Evolutionary conservation across 37 sponge, comb jelly and placozoan species (phyloP), one percentile per base, ranked within the genome.

Genomic region (Chondrosia reniformis): DNA sequence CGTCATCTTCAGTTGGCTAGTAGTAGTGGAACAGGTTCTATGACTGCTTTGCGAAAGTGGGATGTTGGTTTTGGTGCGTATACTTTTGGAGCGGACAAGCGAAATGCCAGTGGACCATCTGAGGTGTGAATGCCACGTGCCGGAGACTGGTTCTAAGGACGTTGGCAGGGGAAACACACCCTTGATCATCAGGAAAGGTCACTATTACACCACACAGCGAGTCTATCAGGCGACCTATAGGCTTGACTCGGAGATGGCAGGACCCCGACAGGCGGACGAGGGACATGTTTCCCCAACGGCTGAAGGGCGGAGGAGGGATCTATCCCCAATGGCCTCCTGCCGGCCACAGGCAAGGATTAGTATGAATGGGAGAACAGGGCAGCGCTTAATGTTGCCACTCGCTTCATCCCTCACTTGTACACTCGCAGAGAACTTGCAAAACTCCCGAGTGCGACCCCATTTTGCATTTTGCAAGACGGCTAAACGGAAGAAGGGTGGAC

Each of bases 241-340:
- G 58, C 58, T 28, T 56, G 58, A 56, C 27, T 56, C 58, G 27
- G 58, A 56, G 58, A 24, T 56, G 58, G 58, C 58, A 56, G 3
- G 58, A 56, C 58, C 58, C 58, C 58, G 58, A 56, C 9, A 28
- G 58, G 58, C 9, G 58, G 58, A 56, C 4, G 58, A 56, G 58
- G 58, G 58, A 56, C 58, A 28, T 6, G 8, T 56, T 28, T 56
- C 58, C 58, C 58, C 58, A 56, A 56, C 58, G 58, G 58, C 58
- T 28, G 58, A 6, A 56, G 58, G 58, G 58, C 9, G 58, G 58
- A 56, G 8, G 58, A 56, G 58, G 58, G 58, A 56, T 8, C 3
- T 56, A 56, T 56, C 58, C 58, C 58, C 58, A 56, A 2, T 6
- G 58, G 58, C 58, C 58, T 56, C 58, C 58, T 56, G 58, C 7